Conservation (phyloP, 2,113 vertebrate species). For the Albula goreensis region DNA sequence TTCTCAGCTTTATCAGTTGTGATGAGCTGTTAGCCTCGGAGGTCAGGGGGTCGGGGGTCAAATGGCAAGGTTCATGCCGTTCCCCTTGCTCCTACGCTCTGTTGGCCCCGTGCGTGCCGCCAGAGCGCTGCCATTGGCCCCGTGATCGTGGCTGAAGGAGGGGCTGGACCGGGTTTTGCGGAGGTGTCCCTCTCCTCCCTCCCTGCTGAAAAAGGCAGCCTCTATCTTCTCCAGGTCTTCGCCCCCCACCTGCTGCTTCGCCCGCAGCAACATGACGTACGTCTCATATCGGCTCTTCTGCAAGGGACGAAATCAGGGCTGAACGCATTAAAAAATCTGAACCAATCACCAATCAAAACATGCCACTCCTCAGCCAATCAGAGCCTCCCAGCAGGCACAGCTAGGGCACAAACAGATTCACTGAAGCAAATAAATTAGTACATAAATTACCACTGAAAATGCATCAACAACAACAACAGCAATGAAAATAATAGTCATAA, state of each 20-base stretch:
- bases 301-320: slow-evolving; percentile 38
- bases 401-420: neutral
- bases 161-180: slow-evolving; percentile 92
- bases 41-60: neutral
- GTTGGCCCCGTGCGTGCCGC: slow-evolving; percentile 64
- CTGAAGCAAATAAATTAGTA: too few species aligned
- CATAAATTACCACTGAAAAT: too few species aligned
- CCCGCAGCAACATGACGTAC: slow-evolving; percentile 84
- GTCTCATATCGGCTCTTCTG: slow-evolving; percentile 95
- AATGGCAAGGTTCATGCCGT: slow-evolving; percentile 63
- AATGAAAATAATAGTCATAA: too few species aligned
- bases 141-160: slow-evolving; percentile 83
- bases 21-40: neutral
- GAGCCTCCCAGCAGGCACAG: neutral
- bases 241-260: slow-evolving; percentile 81
- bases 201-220: slow-evolving; percentile 76
- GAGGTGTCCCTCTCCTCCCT: slow-evolving; percentile 76
- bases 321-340: neutral
- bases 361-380: too few species aligned
- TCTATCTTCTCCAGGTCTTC: slow-evolving; percentile 92
- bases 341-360: neutral
- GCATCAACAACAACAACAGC: too few species aligned
- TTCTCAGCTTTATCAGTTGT: neutral
- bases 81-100: slow-evolving; percentile 11
- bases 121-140: slow-evolving; percentile 68